These are phyloP conservation scores for Orientallactaga bullata DNA, from an alignment of 2,113 vertebrate species.

Conservation along the genomic window DNA sequence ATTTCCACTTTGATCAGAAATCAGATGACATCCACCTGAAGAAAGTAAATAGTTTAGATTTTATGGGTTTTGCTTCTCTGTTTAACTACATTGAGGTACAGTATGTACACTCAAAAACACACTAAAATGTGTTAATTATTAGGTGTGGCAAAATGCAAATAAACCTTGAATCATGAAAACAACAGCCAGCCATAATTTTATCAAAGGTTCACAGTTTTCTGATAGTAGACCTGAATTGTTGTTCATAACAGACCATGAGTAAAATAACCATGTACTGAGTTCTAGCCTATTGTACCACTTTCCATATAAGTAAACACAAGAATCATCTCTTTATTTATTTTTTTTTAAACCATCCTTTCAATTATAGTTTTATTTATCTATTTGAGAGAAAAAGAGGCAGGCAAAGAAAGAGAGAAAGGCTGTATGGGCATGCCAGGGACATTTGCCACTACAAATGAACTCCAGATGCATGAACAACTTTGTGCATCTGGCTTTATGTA, in stretches of 20 bases:
- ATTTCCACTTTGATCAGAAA: background rate
- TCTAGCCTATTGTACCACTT: background rate
- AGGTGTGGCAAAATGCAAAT: background rate
- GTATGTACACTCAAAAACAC: background rate
- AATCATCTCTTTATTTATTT: background rate
- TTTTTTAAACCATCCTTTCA: too few relatives aligned
- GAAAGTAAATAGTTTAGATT: slow-evolving; percentile 1
- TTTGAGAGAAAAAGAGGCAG: too few relatives aligned
- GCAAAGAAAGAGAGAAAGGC: too few relatives aligned
- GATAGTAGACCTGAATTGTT: background rate
- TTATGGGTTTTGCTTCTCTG: background rate
- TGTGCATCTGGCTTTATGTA: too few relatives aligned
- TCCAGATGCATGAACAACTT: too few relatives aligned
- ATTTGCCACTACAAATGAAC: too few relatives aligned
- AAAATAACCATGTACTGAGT: background rate
- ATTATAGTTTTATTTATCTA: too few relatives aligned
- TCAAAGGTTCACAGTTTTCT: background rate
- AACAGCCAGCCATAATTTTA: background rate
- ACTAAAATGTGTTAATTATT: background rate
- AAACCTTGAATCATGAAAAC: background rate
- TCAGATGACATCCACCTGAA: background rate
- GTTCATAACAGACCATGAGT: background rate
- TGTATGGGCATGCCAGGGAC: too few relatives aligned
- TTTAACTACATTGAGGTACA: background rate
- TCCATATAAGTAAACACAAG: too few relatives aligned